These are phyloP conservation scores for Thamnophis sirtalis DNA, from an alignment of 2,113 vertebrate genomes.

Conservation along the genomic window DNA sequence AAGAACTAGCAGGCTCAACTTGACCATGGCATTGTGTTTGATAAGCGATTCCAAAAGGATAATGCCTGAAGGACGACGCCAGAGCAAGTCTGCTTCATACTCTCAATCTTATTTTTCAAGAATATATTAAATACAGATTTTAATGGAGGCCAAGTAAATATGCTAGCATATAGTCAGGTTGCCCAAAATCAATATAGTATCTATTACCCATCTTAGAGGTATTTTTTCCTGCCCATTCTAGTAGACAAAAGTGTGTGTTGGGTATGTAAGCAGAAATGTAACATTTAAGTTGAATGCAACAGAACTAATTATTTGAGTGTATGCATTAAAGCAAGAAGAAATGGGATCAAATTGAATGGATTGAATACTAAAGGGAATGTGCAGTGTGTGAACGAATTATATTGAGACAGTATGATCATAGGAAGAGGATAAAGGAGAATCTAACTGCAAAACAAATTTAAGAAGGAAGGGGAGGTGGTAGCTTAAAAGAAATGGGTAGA, in stretches of 20 bases:
- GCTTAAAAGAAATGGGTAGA: not conserved
- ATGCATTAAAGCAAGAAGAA: not conserved
- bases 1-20: not conserved
- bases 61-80: not conserved
- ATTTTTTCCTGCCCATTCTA: not conserved
- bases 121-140: not conserved
- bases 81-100: not conserved
- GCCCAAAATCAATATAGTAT: not conserved
- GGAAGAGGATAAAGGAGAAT: not conserved
- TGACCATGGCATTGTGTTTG: not conserved
- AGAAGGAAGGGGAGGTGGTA: not conserved
- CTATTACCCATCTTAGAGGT: not conserved
- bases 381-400: not conserved
- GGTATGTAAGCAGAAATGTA: not conserved
- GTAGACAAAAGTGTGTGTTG: not conserved
- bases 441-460: not conserved
- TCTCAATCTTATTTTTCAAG: not conserved
- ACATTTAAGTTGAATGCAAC: not conserved
- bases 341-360: not conserved
- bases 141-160: not conserved
- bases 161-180: not conserved
- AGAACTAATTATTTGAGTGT: not conserved
- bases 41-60: not conserved
- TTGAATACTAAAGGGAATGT: not conserved
- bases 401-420: not conserved